These are phyloP conservation scores for Sebastes dallii DNA, from an alignment of 2,797 vertebrate genomes.

Conservation along the genomic window DNA sequence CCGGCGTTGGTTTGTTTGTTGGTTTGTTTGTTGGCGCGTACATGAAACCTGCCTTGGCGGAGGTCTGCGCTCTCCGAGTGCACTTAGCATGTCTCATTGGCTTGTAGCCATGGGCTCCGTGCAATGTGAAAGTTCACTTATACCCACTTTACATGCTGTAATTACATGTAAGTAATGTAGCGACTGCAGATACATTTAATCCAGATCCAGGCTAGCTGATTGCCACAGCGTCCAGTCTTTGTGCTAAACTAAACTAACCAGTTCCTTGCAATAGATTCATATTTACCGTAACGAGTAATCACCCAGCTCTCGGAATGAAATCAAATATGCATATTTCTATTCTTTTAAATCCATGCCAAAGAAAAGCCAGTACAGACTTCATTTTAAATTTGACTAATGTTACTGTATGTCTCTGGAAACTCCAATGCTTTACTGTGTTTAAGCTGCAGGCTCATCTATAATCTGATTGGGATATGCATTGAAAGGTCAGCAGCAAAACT, in stretches of 20 bases:
- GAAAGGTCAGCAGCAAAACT: neutral
- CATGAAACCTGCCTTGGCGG: no score
- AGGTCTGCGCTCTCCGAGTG: no score
- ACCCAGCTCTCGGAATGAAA: neutral
- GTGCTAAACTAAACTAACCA: neutral
- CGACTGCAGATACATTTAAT: neutral
- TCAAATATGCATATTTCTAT: neutral
- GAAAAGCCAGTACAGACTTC: neutral
- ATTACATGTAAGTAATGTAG: neutral
- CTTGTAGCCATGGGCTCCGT: neutral
- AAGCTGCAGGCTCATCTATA: neutral
- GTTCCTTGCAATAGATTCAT: neutral
- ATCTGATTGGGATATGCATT: neutral
- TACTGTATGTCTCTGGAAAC: neutral
- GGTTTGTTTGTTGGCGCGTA: no score
- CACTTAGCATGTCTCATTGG: neutral
- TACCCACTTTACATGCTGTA: neutral
- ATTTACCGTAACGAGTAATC: neutral
- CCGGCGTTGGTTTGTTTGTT: no score
- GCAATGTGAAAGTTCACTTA: neutral
- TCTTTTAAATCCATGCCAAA: neutral
- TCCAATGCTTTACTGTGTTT: neutral
- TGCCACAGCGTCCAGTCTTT: neutral
- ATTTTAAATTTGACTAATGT: neutral
- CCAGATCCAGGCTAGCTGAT: neutral